phyloP scores from a whole-genome alignment of 2,797 vertebrate species.

The Anguilla anguilla region DNA sequence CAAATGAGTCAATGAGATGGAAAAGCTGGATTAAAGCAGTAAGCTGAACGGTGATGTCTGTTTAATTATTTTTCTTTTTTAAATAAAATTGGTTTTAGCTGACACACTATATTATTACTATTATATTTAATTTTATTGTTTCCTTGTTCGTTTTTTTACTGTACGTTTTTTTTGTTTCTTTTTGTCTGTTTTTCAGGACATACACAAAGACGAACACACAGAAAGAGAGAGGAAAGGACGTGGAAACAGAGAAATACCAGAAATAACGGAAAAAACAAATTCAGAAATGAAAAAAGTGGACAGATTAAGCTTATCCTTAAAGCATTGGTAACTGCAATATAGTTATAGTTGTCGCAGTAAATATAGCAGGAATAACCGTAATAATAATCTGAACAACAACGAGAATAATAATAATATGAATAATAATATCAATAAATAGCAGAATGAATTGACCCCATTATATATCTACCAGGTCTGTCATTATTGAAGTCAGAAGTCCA shows the following conservation, averaged over 20 bases:
- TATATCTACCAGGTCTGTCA: slow-evolving; percentile 48
- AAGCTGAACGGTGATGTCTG: slow-evolving; percentile 34
- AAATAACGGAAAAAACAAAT: slow-evolving; percentile 45
- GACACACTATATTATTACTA: slow-evolving; percentile 61
- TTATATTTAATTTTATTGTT: slow-evolving; percentile 64
- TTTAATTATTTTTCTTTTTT: slow-evolving; percentile 35
- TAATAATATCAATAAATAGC: slow-evolving; percentile 62
- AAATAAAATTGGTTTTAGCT: slow-evolving; percentile 54
- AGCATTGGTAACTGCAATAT: slow-evolving; percentile 54
- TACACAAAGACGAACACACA: slow-evolving; percentile 55
- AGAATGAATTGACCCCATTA: slow-evolving; percentile 59
- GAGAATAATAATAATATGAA: slow-evolving; percentile 49
- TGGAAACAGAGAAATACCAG: slow-evolving; percentile 38
- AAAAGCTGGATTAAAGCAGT: slow-evolving; percentile 16
- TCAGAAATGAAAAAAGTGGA: slow-evolving; percentile 43
- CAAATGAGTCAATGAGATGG: not conserved
- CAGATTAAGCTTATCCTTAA: slow-evolving; percentile 66
- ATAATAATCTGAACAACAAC: slow-evolving; percentile 46
- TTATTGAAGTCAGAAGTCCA: slow-evolving; percentile 43
- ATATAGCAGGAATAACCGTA: slow-evolving; percentile 36
- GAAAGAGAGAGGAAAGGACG: slow-evolving; percentile 50
- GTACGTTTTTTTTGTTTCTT: slow-evolving; percentile 56
- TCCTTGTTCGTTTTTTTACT: slow-evolving; percentile 62
- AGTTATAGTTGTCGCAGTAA: slow-evolving; percentile 56
- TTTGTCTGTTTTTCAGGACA: slow-evolving; percentile 58